Base-by-base conservation (phyloP, 2,888 invertebrate genomes). In the Thumatha senex region DNA sequence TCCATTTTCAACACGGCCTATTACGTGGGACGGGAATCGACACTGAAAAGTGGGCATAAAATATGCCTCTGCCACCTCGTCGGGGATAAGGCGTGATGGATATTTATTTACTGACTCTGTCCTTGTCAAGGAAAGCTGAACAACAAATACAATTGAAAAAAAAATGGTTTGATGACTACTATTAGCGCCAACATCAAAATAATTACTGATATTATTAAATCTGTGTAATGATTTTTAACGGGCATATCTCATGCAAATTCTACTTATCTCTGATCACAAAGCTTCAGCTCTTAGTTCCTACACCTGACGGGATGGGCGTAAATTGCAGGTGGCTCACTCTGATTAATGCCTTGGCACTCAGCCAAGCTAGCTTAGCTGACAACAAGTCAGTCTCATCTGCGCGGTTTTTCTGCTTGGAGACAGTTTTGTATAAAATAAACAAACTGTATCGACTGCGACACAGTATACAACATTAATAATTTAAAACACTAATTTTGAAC, bases 291-390 rank as follows among this genome's bases (percentile, higher is more conserved):
- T 50, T 48, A 61, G 68, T 62, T 54, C 61, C 60, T 47, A 58
- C 58, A 61, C 63, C 61, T 59, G 55, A 67, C 58, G 61, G 56
- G 62, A 59, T 60, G 57, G 59, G 72, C 70, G 72, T 68, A 67
- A 73, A 70, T 72, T 72, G 73, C 77, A 78, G 80, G 76, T 80
- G 76, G 72, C 70, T 68, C 63, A 56, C 69, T 67, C 72, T 70
- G 61, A 78, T 78, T 76, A 75, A 77, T 68, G 72, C 58, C 50
- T 67, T 82, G 82, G 82, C 79, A 56, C 24, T 29, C 18, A 40
- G 78, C 82, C 81, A 82, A 64, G 48, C 44, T 41, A 40, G 24
- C 10, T 11, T 10, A 31, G 52, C 56, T 70, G 63, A 74, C 75
- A 76, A 78, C 77, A 77, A 73, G 74, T 77, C 72, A 61, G 59